Evolutionary conservation across 2,797 vertebrate species (phyloP), one percentile per base, ranked within the genome.

Genomic region (Alfaro cultratus): DNA sequence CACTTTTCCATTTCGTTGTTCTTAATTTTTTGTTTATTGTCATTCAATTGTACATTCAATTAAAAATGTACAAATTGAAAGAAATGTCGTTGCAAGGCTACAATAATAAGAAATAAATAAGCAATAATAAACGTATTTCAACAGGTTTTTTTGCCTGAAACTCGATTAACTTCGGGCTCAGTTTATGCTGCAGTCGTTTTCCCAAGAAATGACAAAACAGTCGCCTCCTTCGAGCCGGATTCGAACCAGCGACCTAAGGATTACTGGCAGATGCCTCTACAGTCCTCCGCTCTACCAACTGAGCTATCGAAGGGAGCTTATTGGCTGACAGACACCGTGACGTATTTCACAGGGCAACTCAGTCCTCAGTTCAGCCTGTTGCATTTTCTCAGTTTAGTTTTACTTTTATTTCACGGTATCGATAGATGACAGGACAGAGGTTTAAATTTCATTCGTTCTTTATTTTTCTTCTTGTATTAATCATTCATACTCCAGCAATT

Each of bases 271-370:
- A 0, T 0, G 0, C 79, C 83, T 0, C 92, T 94, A 94, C 92
- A 94, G 93, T 94, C 94, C 93, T 95, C 93, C 93, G 92, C 92
- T 95, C 92, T 94, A 94, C 93, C 92, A 94, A 94, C 91, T 95
- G 92, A 94, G 92, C 93, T 93, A 94, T 94, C 94, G 93, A 94
- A 94, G 91, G 91, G 0, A 12, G 2, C 49, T 16, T 15, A 0
- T 13, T 15, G 26, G 1, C 12, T 81, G 1, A 1, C 18, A 2
- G 0, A 1, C 4, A 8, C 34, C 4, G 5, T 7, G 6, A 5
- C 2, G 1, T 18, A 29, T n/a, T 15, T 45, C 1, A 46, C 1
- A 6, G 13, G 13, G 13, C 11, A 0, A 4, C 41, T 9, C 26
- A 3, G 9, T 2, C 31, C 2, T 0, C 23, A 21, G 31, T 29